A percentile compares a stretch with the other conserved stretches of the same genome.
phyloP scores from a whole-genome alignment of 2,888 invertebrate species.

The Glaucopsyche alexis region DNA sequence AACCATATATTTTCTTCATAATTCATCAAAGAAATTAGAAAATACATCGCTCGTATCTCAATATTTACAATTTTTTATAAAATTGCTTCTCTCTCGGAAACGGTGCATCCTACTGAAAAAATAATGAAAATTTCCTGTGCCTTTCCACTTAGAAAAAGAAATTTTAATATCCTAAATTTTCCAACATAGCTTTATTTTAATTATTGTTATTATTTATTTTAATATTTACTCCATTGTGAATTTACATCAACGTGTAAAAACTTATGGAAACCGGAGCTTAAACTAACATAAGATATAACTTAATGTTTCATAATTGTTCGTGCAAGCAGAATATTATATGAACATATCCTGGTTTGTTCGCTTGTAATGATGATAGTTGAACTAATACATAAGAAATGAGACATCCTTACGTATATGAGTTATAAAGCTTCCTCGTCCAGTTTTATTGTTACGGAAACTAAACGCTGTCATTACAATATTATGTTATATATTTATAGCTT shows the following conservation, averaged over 20 bases:
- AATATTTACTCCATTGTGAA: not conserved
- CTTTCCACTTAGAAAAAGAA: too few relatives aligned
- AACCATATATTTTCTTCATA: too few relatives aligned
- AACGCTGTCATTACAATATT: not conserved
- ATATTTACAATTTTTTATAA: too few relatives aligned
- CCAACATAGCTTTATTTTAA: too few relatives aligned
- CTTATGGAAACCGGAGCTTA: not conserved
- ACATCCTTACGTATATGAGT: not conserved
- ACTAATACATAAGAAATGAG: not conserved
- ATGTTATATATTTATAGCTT: not conserved
- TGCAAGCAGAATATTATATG: not conserved
- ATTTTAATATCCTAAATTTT: too few relatives aligned
- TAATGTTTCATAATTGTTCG: not conserved
- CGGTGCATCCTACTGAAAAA: too few relatives aligned
- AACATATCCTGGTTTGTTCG: not conserved
- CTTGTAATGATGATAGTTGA: not conserved
- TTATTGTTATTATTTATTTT: too few relatives aligned
- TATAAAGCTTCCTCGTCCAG: not conserved
- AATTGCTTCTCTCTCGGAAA: too few relatives aligned
- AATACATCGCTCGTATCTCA: too few relatives aligned
- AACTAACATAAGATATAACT: not conserved
- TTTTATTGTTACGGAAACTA: constrained; percentile 2
- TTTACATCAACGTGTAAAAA: not conserved
- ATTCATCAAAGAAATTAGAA: too few relatives aligned
- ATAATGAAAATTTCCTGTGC: too few relatives aligned